These are phyloP conservation scores for Anguilla anguilla DNA, from an alignment of 2,797 vertebrate species.

Conservation along the genomic window DNA sequence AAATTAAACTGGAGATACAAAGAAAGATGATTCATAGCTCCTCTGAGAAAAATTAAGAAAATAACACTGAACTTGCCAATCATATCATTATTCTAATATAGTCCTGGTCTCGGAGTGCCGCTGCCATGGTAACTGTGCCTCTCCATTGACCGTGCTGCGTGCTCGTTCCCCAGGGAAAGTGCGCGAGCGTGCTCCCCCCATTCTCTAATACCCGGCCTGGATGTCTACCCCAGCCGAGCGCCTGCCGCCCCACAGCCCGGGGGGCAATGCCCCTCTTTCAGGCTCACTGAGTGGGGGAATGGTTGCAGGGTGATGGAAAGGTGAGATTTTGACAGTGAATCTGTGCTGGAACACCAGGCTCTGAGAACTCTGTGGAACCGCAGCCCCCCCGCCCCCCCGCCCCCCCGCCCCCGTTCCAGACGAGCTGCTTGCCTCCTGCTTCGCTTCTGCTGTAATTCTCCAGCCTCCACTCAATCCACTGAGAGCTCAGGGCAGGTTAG, in stretches of 20 bases:
- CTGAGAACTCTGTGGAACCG: neutral
- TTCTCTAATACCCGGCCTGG: constrained; percentile 45
- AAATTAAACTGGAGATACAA: constrained; percentile 12
- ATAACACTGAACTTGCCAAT: constrained; percentile 17
- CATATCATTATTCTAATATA: constrained; percentile 40
- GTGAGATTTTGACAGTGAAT: constrained; percentile 24
- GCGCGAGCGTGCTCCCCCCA: constrained; percentile 20
- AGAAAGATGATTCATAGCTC: constrained; percentile 13
- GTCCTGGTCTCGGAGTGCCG: constrained; percentile 32
- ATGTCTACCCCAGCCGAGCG: constrained; percentile 48
- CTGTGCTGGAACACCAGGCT: neutral
- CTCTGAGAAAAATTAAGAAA: constrained; percentile 8
- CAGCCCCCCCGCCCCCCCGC: neutral
- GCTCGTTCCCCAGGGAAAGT: constrained; percentile 33
- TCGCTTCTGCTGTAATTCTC: neutral
- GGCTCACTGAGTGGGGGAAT: constrained; percentile 20
- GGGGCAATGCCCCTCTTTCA: neutral
- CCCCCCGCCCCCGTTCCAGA: neutral
- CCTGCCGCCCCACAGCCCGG: constrained; percentile 35
- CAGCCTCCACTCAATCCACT: neutral
- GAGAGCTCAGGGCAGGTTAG: constrained; percentile 25
- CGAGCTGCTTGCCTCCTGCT: neutral
- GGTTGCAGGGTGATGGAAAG: constrained; percentile 18
- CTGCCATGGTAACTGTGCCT: constrained; percentile 33
- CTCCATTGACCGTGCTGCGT: constrained; percentile 44